A percentile compares a stretch with the other conserved stretches of the same genome.
Conservation (phyloP, 2,113 vertebrate genomes). For the Dasyprocta punctata region DNA sequence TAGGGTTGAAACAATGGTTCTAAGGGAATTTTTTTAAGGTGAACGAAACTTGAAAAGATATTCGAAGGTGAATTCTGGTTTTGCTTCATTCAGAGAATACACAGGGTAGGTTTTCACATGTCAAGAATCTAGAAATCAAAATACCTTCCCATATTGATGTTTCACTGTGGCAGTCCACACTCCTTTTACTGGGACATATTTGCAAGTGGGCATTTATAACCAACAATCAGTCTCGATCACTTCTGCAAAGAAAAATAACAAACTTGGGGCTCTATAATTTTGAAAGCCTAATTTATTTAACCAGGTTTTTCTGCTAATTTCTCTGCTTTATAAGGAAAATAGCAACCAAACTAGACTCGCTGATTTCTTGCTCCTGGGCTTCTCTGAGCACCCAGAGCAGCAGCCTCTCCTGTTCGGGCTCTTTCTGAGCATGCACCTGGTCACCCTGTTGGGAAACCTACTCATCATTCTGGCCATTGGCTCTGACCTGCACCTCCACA, state of each 20-base stretch:
- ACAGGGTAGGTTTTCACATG: neutral
- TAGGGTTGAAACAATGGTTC: neutral
- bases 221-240: neutral
- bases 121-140: neutral
- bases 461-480: constrained; percentile 57
- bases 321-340: constrained; percentile 26
- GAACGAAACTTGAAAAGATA: neutral
- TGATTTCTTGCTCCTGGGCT: constrained; percentile 37
- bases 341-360: constrained; percentile 4
- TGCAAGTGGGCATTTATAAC: neutral
- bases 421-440: constrained; percentile 54
- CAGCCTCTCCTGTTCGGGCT: constrained; percentile 33
- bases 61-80: neutral
- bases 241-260: neutral
- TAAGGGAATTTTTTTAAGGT: neutral
- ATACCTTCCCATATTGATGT: too few relatives aligned
- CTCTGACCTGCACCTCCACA: constrained; percentile 51
- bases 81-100: neutral
- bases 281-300: neutral
- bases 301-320: neutral
- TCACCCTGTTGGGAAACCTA: constrained; percentile 51
- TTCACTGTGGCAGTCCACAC: neutral
- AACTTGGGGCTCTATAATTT: neutral
- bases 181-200: neutral
- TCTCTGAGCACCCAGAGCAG: constrained; percentile 20